A percentile compares a stretch with the other conserved stretches of the same genome.
Conservation (phyloP, 1,140 invertebrate genomes). For the Drosophila mojavensis region DNA sequence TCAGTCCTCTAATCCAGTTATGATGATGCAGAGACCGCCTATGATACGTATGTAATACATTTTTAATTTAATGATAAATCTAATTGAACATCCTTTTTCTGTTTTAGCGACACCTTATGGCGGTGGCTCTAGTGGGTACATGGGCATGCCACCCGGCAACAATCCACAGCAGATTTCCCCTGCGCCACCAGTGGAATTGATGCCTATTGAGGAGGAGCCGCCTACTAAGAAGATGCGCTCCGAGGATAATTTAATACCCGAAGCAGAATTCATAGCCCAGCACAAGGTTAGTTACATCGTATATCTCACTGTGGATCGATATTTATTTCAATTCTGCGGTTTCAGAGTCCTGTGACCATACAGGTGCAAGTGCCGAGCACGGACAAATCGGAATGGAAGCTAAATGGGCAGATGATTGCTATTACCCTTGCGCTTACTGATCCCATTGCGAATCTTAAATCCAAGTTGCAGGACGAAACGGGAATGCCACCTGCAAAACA, state of each 20-base stretch:
- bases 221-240: constrained; percentile 94
- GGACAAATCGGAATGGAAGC: constrained; percentile 97
- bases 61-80: background rate
- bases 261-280: constrained; percentile 86
- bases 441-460: constrained; percentile 93
- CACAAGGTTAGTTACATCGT: constrained; percentile 82
- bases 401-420: constrained; percentile 95
- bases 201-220: constrained; percentile 91
- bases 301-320: constrained; percentile 6
- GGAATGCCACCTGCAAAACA: constrained; percentile 99
- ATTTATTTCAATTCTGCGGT: constrained; percentile 59
- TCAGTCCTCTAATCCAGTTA: constrained; percentile 85
- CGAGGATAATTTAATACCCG: constrained; percentile 96
- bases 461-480: constrained; percentile 93
- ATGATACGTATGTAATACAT: constrained; percentile 85
- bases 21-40: constrained; percentile 88
- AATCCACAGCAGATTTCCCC: constrained; percentile 83
- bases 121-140: constrained; percentile 83
- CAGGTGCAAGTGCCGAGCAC: constrained; percentile 92
- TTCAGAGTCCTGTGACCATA: constrained; percentile 88
- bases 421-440: constrained; percentile 93
- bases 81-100: background rate
- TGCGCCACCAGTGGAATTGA: constrained; percentile 82
- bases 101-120: constrained; percentile 79
- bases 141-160: constrained; percentile 62